phyloP scores from a whole-genome alignment of 2,797 vertebrate genomes.

The Furcifer pardalis region DNA sequence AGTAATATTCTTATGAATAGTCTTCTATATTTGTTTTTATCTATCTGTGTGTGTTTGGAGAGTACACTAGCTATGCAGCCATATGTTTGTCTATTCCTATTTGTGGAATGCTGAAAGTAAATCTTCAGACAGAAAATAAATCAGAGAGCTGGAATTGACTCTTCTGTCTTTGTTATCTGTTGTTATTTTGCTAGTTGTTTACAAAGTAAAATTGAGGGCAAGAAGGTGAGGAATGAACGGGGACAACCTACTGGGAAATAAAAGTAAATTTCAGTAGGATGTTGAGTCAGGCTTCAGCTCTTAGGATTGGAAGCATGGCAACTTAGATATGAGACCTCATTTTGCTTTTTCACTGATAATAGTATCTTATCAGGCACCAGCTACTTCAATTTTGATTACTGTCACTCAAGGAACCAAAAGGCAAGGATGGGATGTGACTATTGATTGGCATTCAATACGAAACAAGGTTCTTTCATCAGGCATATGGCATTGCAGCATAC shows the following conservation, averaged over 20 bases:
- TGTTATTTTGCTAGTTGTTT: not conserved
- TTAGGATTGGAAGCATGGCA: slow-evolving; percentile 35
- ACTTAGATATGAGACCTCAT: slow-evolving; percentile 57
- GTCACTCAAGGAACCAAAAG: slow-evolving; percentile 55
- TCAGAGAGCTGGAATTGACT: slow-evolving; percentile 8
- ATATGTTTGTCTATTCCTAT: not conserved
- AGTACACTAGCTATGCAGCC: not conserved
- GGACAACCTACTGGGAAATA: not conserved
- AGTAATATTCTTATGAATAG: not conserved
- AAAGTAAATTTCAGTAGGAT: slow-evolving; percentile 1
- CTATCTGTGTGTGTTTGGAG: no score
- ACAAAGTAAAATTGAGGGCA: not conserved
- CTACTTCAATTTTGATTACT: slow-evolving; percentile 61
- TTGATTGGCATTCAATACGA: slow-evolving; percentile 63
- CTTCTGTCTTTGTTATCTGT: slow-evolving; percentile 23
- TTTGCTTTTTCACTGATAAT: slow-evolving; percentile 53
- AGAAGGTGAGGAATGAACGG: not conserved
- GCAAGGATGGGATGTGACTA: slow-evolving; percentile 57
- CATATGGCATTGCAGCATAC: not conserved
- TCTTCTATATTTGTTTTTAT: rapidly evolving
- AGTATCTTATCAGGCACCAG: slow-evolving; percentile 61
- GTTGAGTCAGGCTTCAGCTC: slow-evolving; percentile 40
- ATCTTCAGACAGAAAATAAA: not conserved
- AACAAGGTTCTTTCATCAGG: slow-evolving; percentile 50
- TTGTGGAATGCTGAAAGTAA: slow-evolving; percentile 25